Evolutionary conservation across 2,797 vertebrate species (phyloP).

Genomic region (Danio kyathit): DNA sequence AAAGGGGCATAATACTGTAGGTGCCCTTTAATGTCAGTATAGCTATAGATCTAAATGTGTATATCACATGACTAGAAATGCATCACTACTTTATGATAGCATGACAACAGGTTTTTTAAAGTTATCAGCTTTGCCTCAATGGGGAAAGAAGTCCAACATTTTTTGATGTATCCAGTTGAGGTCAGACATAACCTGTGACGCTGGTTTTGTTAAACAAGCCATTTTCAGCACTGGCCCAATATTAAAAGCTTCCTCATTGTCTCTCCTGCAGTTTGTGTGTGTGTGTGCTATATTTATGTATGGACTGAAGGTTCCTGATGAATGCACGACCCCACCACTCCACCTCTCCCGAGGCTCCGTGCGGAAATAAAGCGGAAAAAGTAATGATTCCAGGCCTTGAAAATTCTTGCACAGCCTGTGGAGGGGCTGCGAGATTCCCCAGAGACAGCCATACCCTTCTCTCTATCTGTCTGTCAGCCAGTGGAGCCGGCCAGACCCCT

Average conservation of each 20-base stretch:
- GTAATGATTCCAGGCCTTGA: slow-evolving; percentile 56
- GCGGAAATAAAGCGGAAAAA: slow-evolving; percentile 53
- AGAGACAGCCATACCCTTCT: slow-evolving; percentile 43
- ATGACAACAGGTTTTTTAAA: no score
- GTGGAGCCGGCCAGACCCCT: slow-evolving; percentile 30
- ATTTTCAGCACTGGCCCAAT: slow-evolving; percentile 17
- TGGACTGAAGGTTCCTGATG: slow-evolving; percentile 54
- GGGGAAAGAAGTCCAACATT: no score
- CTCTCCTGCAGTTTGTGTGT: slow-evolving; percentile 10
- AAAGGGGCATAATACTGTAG: no score
- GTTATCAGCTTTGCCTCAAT: no score
- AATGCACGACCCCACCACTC: slow-evolving; percentile 48
- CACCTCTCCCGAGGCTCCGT: slow-evolving; percentile 38
- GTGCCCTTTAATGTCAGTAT: no score
- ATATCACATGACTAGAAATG: no score
- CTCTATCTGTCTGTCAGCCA: slow-evolving; percentile 42
- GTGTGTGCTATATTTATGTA: slow-evolving; percentile 56
- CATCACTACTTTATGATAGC: no score
- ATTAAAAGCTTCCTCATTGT: slow-evolving; percentile 22
- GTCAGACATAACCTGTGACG: not conserved
- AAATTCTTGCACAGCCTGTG: slow-evolving; percentile 47
- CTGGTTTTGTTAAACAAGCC: slow-evolving; percentile 20
- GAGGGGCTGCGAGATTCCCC: slow-evolving; percentile 49
- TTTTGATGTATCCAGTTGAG: no score
- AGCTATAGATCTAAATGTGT: no score